These are phyloP conservation scores for Clepsis dumicolana DNA, from an alignment of 2,888 invertebrate species.

Conservation along the genomic window DNA sequence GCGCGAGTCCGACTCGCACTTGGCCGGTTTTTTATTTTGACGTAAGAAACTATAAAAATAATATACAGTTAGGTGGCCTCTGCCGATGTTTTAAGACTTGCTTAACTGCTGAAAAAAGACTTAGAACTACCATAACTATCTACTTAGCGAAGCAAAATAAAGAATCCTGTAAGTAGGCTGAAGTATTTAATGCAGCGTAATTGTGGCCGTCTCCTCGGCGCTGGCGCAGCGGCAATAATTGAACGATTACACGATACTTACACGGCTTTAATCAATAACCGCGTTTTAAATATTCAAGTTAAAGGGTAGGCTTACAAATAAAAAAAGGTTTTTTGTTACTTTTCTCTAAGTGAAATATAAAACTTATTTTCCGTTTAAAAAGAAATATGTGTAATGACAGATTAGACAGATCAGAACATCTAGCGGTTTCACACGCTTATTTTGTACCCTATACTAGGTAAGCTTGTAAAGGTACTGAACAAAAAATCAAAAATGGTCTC, in stretches of 20 bases:
- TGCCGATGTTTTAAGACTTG: not conserved
- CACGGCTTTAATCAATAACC: slow-evolving; percentile 58
- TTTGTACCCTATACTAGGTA: too few species aligned
- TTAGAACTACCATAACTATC: slow-evolving; percentile 20
- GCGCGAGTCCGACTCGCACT: too few species aligned
- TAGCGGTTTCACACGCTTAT: too few species aligned
- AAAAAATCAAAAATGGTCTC: too few species aligned
- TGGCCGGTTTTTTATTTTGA: too few species aligned
- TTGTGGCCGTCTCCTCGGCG: slow-evolving; percentile 48
- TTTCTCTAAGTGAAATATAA: too few species aligned
- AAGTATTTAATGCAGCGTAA: slow-evolving; percentile 40
- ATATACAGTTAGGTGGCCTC: not conserved
- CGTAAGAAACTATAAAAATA: too few species aligned
- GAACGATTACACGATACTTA: slow-evolving; percentile 58
- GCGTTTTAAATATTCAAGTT: slow-evolving; percentile 50
- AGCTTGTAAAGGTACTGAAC: too few species aligned
- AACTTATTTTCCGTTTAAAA: too few species aligned
- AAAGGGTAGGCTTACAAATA: slow-evolving; percentile 48
- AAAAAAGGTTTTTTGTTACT: too few species aligned
- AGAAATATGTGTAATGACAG: too few species aligned
- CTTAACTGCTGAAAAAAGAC: slow-evolving; percentile 14
- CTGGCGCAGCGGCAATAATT: slow-evolving; percentile 55
- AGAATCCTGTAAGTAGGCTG: slow-evolving; percentile 36
- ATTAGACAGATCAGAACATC: too few species aligned
- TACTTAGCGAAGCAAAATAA: slow-evolving; percentile 39